phyloP scores from a whole-genome alignment of 1,140 invertebrate genomes.

The Cotesia chilonis region DNA sequence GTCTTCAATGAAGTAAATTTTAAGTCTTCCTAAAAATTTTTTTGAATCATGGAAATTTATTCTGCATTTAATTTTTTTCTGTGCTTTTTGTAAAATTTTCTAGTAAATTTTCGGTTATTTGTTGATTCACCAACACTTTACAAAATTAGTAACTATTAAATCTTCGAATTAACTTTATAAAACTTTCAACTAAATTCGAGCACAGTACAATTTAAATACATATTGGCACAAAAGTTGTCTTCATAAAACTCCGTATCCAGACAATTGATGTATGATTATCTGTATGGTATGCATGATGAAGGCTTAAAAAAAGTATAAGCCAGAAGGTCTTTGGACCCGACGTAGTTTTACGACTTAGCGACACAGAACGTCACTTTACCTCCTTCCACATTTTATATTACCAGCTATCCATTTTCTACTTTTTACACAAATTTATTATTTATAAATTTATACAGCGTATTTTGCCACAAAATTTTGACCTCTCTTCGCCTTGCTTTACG shows the following conservation, averaged over 20 bases:
- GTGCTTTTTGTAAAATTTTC: too few species aligned
- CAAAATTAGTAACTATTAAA: too few species aligned
- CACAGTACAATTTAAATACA: too few species aligned
- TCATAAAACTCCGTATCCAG: slow-evolving; percentile 16
- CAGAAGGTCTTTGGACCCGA: slow-evolving; percentile 41
- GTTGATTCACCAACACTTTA: too few species aligned
- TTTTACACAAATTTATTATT: slow-evolving; percentile 60
- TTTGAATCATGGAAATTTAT: too few species aligned
- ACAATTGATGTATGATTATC: slow-evolving; percentile 50
- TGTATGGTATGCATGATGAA: slow-evolving; percentile 57
- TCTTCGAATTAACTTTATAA: too few species aligned
- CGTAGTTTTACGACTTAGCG: slow-evolving; percentile 58
- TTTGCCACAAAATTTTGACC: slow-evolving; percentile 7
- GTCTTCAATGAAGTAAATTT: too few species aligned
- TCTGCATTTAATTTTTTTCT: too few species aligned
- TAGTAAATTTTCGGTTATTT: too few species aligned
- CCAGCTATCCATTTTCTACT: slow-evolving; percentile 45
- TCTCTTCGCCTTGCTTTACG: too few species aligned
- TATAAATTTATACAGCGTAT: slow-evolving; percentile 49
- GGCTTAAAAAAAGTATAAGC: slow-evolving; percentile 59
- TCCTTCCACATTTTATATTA: slow-evolving; percentile 57
- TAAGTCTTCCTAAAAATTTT: too few species aligned
- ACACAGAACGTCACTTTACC: slow-evolving; percentile 63
- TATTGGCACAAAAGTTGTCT: background rate
- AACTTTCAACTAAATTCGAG: too few species aligned